Conservation (phyloP, 1,140 invertebrate genomes). For the Atta texana region DNA sequence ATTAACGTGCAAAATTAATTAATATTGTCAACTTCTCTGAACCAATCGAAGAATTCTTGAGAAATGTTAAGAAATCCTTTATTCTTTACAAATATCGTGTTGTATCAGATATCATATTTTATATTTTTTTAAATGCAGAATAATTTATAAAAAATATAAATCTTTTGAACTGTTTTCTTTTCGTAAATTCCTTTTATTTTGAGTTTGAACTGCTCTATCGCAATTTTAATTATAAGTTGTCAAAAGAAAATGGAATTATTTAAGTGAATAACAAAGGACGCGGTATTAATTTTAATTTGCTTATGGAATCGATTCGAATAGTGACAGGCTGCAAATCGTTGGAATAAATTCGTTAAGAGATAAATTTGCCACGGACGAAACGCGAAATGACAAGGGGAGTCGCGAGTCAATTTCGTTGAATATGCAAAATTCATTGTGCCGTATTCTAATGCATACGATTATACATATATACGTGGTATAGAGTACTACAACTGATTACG, state of each 20-base stretch:
- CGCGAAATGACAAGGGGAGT: conserved; percentile 12
- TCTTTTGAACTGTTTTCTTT: background rate
- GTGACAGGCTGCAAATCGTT: background rate
- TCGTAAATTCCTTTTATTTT: background rate
- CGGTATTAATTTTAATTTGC: conserved; percentile 36
- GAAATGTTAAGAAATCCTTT: conserved; percentile 13
- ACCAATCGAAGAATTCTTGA: background rate
- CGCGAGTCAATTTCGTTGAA: conserved; percentile 31
- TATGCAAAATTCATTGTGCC: conserved; percentile 59
- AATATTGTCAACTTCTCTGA: background rate
- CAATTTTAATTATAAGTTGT: conserved; percentile 23
- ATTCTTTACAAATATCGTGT: background rate
- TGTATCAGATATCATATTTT: background rate
- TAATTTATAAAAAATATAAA: background rate
- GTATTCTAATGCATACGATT: conserved; percentile 10
- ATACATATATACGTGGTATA: background rate
- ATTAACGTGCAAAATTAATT: background rate
- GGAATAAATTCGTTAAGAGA: conserved; percentile 30
- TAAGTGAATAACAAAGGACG: background rate
- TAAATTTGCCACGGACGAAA: background rate
- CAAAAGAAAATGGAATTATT: background rate
- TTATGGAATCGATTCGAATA: conserved; percentile 3
- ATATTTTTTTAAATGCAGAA: background rate
- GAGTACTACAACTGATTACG: background rate
- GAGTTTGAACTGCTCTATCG: background rate